Conservation (phyloP, 1,140 invertebrate species). For the Euglossa dilemma region DNA sequence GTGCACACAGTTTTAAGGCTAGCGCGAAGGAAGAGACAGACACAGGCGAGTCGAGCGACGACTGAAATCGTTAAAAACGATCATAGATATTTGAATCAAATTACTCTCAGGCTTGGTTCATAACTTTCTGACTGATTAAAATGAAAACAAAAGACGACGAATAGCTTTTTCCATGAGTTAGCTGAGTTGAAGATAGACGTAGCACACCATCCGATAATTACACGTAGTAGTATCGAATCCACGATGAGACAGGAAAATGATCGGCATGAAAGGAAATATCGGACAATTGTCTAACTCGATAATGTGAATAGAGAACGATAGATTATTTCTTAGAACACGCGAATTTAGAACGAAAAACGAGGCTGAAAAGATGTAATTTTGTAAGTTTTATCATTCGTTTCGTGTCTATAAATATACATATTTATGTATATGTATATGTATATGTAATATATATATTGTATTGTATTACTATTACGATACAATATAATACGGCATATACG, state of each 20-base stretch:
- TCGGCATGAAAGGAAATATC: not conserved
- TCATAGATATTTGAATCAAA: conserved; percentile 60
- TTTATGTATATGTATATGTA: not conserved
- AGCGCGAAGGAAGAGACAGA: conserved; percentile 15
- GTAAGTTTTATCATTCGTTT: conserved; percentile 23
- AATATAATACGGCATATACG: not conserved
- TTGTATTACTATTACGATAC: too few relatives aligned
- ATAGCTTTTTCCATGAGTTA: conserved; percentile 54
- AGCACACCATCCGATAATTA: conserved; percentile 40
- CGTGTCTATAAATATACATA: not conserved
- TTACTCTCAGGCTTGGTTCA: conserved; percentile 47
- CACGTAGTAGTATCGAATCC: conserved; percentile 6
- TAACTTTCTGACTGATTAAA: conserved; percentile 49
- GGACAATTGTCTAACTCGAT: not conserved
- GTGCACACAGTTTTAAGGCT: conserved; percentile 18
- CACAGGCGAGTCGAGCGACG: conserved; percentile 34
- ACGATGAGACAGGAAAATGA: not conserved
- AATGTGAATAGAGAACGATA: not conserved
- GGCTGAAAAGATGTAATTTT: conserved; percentile 18
- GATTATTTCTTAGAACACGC: not conserved
- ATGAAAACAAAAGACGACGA: conserved; percentile 30
- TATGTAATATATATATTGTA: not conserved
- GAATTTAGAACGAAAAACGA: conserved; percentile 16
- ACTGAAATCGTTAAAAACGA: conserved; percentile 62
- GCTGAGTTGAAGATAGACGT: conserved; percentile 48